Base-by-base conservation (phyloP, 2,888 invertebrate genomes). In the Melitaea athalia region DNA sequence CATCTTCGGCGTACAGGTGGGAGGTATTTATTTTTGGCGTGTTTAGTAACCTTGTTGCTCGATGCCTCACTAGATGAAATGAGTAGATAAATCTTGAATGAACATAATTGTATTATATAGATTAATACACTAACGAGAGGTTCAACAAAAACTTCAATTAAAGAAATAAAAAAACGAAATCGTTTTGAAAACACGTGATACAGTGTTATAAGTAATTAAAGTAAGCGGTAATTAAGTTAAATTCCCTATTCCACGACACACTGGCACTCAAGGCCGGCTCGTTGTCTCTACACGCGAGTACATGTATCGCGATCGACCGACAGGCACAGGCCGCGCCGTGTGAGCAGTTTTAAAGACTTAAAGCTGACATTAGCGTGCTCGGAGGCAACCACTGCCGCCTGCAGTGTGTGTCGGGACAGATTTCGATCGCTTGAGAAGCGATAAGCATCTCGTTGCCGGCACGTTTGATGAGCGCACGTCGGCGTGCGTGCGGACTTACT, bases 381-480 rank as follows among this genome's bases (percentile, higher is more conserved):
- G 49, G 33, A 33, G 24, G 24, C 24, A 24, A 24, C 24, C 24
- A 24, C 24, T 3, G 24, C 24, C 24, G 24, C 24, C 24, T 24
- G 24, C 24, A 24, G 24, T 24, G 24, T 24, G 24, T 24, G 24
- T 24, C 24, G 24, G 24, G 53, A 45, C 66, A 55, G 66, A 62
- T 47, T 55, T 7, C 8, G 66, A 66, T 66, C 15, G 33, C 24
- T 31, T 31, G 60, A 60, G 45, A 60, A 12, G 11, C 49, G 68
- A 62, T 68, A 68, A 49, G 61, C 14, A 43, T 24, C 43, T 15
- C 33, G 57, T 38, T 15, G 15, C 31, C 31, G 24, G 49, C 57
- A 8, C 38, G 43, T 57, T 42, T 57, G 42, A 57, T 50, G 59
- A 11, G 43, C 59, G 50, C 10, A 33, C 49, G 38, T 38, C 38